A percentile compares a stretch with the other conserved stretches of the same genome.
These are phyloP conservation scores for Drosophila murphyi DNA, from an alignment of 1,140 invertebrate species.

Conservation along the genomic window DNA sequence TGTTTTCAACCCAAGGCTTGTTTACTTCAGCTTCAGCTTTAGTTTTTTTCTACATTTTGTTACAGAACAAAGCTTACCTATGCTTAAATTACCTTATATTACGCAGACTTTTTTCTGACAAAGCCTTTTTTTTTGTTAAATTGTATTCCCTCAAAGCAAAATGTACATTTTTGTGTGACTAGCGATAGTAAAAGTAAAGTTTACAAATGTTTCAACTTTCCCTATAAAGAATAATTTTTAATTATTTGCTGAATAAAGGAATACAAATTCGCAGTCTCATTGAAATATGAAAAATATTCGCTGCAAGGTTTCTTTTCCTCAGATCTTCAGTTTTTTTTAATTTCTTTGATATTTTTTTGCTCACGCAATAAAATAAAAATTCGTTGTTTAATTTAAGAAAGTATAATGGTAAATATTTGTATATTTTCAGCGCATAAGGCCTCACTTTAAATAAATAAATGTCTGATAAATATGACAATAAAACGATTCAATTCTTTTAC, in stretches of 20 bases:
- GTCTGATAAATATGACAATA: not conserved
- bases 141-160: not conserved
- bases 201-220: not conserved
- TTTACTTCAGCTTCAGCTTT: not conserved
- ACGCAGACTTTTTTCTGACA: not conserved
- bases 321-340: not conserved
- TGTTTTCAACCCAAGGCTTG: not conserved
- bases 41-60: too few species aligned
- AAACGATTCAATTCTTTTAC: conserved; percentile 16
- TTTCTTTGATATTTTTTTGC: conserved; percentile 8
- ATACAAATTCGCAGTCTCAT: not conserved
- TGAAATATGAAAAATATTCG: not conserved
- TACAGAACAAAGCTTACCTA: not conserved
- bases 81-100: conserved; percentile 2
- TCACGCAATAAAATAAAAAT: conserved; percentile 19
- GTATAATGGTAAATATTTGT: conserved; percentile 20
- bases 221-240: not conserved
- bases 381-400: conserved; percentile 1
- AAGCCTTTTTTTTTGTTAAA: not conserved
- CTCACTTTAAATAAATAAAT: conserved; percentile 9
- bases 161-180: not conserved
- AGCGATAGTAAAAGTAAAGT: not conserved
- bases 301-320: conserved; percentile 1
- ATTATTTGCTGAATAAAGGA: not conserved
- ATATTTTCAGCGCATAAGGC: not conserved